Base-by-base conservation (phyloP, 2,113 vertebrate genomes). In the Lampris incognitus region DNA sequence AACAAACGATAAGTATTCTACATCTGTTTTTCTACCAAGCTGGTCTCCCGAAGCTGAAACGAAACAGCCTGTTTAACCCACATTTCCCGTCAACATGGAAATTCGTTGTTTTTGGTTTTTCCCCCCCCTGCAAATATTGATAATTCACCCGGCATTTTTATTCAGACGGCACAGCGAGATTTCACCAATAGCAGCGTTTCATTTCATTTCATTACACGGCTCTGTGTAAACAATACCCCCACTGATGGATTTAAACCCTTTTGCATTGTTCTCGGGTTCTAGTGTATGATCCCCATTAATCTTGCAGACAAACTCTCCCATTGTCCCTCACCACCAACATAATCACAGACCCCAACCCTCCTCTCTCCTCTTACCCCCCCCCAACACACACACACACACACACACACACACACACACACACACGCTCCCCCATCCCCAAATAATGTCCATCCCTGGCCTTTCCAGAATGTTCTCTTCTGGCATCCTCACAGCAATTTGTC, bases 391-490 rank as follows among this genome's bases (percentile, higher is more conserved):
- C 24, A 24, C 24, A 24, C 24, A 24, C 24, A 24, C 24, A 24
- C 24, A 24, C 24, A 24, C 24, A 24, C 0, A 24, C 24, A 24
- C 24, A 24, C 24, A 24, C 24, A 24, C 24, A 24, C 24, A 24
- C 24, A 24, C 24, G 24, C 24, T 24, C 24, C 24, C 24, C 24
- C 24, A 24, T 24, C 24, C 24, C 24, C 24, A 24, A 24, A 24
- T 24, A 24, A 24, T 24, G 24, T 66, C 55, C 61, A 41, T 58
- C 58, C 9, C 9, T 38, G 78, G 60, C 46, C 74, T 81, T 80
- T 90, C 74, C 57, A 80, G 77, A 82, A 75, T 40, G 64, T 71
- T 87, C 72, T 68, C 52, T 38, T 69, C 56, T 9, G n/a, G 50
- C 57, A 68, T 24, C 58, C 40, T 36, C 38, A 7, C 13, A 74